Conservation (phyloP, 2,888 invertebrate genomes). For the Callimorpha dominula region DNA sequence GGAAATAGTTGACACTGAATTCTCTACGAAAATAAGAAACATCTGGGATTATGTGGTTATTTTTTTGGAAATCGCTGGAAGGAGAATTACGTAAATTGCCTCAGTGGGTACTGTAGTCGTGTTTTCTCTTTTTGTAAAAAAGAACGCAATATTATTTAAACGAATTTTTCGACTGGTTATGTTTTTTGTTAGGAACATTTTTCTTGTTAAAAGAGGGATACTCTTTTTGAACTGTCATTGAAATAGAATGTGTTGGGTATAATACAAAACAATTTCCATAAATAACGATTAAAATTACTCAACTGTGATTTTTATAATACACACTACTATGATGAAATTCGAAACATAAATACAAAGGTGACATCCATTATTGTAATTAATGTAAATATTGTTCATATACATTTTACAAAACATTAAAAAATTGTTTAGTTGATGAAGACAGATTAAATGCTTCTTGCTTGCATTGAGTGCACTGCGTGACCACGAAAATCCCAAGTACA, state of each 20-base stretch:
- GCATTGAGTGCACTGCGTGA: not conserved
- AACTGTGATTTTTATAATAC: too few relatives aligned
- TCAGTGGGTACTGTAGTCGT: slow-evolving; percentile 1
- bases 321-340: too few relatives aligned
- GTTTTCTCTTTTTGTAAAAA: not conserved
- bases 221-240: not conserved
- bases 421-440: too few relatives aligned
- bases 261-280: too few relatives aligned
- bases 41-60: slow-evolving; percentile 37
- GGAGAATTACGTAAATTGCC: slow-evolving; percentile 27
- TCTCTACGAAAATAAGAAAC: slow-evolving; percentile 39
- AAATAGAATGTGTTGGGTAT: not conserved
- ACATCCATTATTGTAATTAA: too few relatives aligned
- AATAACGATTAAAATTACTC: too few relatives aligned
- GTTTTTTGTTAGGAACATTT: not conserved
- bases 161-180: not conserved
- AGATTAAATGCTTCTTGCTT: not conserved
- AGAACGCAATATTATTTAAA: not conserved
- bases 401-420: too few relatives aligned
- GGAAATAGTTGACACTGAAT: slow-evolving; percentile 53
- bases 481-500: not conserved
- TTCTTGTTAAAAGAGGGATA: not conserved
- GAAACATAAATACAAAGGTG: too few relatives aligned
- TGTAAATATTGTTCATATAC: too few relatives aligned
- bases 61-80: slow-evolving; percentile 31